A percentile compares a stretch with the other conserved stretches of the same genome.
Conservation (phyloP, 2,113 vertebrate genomes). For the Xiphophorus maculatus region DNA sequence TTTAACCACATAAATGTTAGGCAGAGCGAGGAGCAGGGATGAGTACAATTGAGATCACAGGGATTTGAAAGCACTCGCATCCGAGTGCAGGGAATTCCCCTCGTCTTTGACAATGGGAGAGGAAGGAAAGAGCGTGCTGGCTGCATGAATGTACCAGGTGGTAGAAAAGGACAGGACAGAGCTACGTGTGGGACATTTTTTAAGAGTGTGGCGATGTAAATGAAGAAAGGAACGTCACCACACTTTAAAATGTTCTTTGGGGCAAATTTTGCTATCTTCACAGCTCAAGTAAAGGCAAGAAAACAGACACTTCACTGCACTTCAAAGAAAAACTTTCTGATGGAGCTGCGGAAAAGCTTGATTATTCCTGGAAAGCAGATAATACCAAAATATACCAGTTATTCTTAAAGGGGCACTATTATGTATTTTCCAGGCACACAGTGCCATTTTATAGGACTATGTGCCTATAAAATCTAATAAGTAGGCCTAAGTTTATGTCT, state of each 20-base stretch:
- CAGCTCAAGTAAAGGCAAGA: background rate
- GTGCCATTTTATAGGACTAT: too few relatives aligned
- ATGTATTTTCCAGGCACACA: too few relatives aligned
- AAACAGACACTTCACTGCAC: background rate
- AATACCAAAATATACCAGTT: too few relatives aligned
- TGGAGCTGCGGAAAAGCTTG: too few relatives aligned
- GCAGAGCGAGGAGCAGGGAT: slow-evolving; percentile 25
- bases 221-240: slow-evolving; percentile 11
- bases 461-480: too few relatives aligned
- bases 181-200: slow-evolving; percentile 10
- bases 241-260: slow-evolving; percentile 17
- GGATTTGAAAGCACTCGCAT: slow-evolving; percentile 51
- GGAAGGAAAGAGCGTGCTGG: slow-evolving; percentile 77
- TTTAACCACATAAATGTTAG: slow-evolving; percentile 39
- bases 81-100: slow-evolving; percentile 78
- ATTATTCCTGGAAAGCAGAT: too few relatives aligned
- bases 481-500: too few relatives aligned
- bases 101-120: slow-evolving; percentile 72
- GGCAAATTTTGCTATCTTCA: background rate
- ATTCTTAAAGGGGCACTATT: too few relatives aligned
- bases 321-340: background rate
- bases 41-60: slow-evolving; percentile 53
- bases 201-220: slow-evolving; percentile 2
- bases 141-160: slow-evolving; percentile 41
- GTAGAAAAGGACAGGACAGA: slow-evolving; percentile 56